Evolutionary conservation across 1,140 invertebrate genomes (phyloP).

Genomic region (Lordiphosa clarofinis): DNA sequence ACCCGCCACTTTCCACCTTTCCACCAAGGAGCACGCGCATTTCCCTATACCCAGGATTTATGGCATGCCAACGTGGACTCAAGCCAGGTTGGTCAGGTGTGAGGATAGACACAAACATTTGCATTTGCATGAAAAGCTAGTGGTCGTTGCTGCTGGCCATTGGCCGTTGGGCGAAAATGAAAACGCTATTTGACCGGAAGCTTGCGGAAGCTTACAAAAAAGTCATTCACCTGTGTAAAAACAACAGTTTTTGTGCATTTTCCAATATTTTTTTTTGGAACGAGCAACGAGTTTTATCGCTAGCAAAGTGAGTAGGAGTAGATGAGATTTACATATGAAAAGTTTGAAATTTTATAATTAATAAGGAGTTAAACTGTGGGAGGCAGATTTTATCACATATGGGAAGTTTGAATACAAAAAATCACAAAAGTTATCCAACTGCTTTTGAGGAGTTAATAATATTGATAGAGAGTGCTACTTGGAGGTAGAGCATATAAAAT

Average conservation of each 20-base stretch:
- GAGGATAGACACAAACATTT: slow-evolving; percentile 44
- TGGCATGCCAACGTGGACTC: slow-evolving; percentile 51
- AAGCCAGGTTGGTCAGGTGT: slow-evolving; percentile 7
- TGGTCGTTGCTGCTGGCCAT: slow-evolving; percentile 25
- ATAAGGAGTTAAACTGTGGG: too few species aligned
- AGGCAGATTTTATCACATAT: neutral
- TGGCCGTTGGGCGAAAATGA: slow-evolving; percentile 61
- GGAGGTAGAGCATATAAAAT: too few species aligned
- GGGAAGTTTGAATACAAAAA: neutral
- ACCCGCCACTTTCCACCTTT: slow-evolving; percentile 18
- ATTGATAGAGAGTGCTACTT: too few species aligned
- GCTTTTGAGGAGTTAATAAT: too few species aligned
- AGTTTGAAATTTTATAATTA: too few species aligned
- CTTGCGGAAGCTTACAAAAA: slow-evolving; percentile 68
- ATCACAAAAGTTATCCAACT: too few species aligned
- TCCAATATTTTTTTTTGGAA: slow-evolving; percentile 42
- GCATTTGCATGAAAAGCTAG: slow-evolving; percentile 44
- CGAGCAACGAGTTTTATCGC: slow-evolving; percentile 30
- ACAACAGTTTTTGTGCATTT: slow-evolving; percentile 43
- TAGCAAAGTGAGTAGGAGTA: slow-evolving; percentile 15
- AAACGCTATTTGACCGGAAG: slow-evolving; percentile 76
- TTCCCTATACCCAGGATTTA: slow-evolving; percentile 58
- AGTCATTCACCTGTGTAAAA: slow-evolving; percentile 78
- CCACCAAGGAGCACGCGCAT: slow-evolving; percentile 22
- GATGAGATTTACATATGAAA: slow-evolving; percentile 1